Evolutionary conservation across 2,113 vertebrate species (phyloP).

Genomic region (Theristicus caerulescens): DNA sequence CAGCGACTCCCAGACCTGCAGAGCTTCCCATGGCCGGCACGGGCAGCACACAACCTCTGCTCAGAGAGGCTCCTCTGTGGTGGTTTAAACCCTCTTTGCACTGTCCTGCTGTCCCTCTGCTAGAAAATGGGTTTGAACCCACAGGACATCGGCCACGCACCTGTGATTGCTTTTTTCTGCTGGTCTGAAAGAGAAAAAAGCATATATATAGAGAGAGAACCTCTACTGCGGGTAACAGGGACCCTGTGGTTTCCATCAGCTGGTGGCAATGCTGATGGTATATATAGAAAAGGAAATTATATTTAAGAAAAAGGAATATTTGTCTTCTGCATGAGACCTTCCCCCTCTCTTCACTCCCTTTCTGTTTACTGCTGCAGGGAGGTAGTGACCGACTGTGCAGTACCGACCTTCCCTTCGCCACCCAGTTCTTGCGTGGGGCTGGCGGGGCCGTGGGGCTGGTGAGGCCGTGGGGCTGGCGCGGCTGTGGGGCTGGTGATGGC

Average conservation of each 20-base stretch:
- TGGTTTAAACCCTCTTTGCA: not conserved
- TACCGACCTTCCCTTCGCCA: not conserved
- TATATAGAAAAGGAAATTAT: not conserved
- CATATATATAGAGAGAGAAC: not conserved
- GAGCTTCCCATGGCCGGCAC: rapidly evolving
- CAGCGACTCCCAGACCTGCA: not conserved
- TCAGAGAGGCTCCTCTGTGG: not conserved
- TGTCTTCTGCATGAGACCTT: not conserved
- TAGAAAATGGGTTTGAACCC: not conserved
- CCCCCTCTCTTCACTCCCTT: not conserved
- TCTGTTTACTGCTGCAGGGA: not conserved
- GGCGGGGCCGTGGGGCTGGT: rapidly evolving
- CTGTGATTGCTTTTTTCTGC: not conserved
- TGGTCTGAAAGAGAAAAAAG: not conserved
- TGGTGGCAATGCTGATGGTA: not conserved
- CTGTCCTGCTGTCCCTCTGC: not conserved
- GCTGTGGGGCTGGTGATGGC: not conserved
- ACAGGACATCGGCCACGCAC: not conserved
- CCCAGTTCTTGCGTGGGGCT: rapidly evolving
- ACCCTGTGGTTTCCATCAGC: not conserved
- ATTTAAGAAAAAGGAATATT: not conserved
- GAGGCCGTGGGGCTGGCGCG: not conserved
- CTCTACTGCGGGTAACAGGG: not conserved
- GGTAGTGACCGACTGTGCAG: rapidly evolving
- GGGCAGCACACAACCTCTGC: not conserved